Evolutionary conservation across 2,797 vertebrate genomes (phyloP), one percentile per base, ranked within the genome.

Genomic region (Prunella strophiata): DNA sequence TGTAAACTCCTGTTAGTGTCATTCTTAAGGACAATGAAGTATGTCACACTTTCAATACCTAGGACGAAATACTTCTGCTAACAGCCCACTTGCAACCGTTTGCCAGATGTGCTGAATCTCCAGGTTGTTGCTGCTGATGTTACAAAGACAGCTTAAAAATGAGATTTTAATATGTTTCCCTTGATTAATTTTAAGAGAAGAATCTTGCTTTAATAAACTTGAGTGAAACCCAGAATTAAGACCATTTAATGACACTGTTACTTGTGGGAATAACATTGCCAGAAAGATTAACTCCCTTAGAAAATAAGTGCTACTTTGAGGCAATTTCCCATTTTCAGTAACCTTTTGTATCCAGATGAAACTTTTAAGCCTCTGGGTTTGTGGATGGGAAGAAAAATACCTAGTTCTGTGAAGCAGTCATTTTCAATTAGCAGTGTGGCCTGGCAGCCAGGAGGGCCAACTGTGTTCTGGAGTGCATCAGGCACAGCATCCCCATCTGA

Each of bases 231-330:
- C n/a, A 71, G 42, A 81, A 77, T 85, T 63, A 59, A 71, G 74
- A 63, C 2, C 5, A 48, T 68, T 74, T 47, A 80, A 42, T 68
- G 66, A 68, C 30, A 27, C 15, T 50, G 20, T 73, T 88, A 89
- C 32, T 58, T 58, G 38, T 75, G 45, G 43, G 68, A 61, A 48
- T 90, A 85, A 65, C 45, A n/a, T 23, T 78, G 27, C 22, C 70
- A 50, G 51, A 80, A 86, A 79, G 38, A 85, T 66, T 48, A 85
- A 88, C 18, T 84, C 2, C 59, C 18, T 77, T 50, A 27, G 38
- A 84, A 93, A 93, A 92, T 47, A 73, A 85, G 71, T 91, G 51
- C 55, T 87, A 58, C 42, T 81, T 68, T 76, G 59, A 40, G 61
- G 23, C 7, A 79, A 48, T 67, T 71, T 85, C n/a, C 40, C 30